phyloP scores from a whole-genome alignment of 2,888 invertebrate species.

The Melieria picta region DNA sequence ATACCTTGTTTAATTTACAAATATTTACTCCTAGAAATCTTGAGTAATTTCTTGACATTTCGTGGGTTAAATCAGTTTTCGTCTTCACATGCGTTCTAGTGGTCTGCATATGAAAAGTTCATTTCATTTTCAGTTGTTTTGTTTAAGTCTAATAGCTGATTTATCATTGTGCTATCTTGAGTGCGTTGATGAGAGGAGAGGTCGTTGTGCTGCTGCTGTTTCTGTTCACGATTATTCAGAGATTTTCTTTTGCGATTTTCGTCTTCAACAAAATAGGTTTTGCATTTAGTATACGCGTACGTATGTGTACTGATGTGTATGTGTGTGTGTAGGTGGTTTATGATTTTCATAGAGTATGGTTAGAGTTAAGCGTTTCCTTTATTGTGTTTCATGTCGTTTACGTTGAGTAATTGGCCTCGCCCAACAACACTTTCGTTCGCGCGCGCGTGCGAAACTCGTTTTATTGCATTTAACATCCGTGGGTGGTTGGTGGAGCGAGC shows the following conservation, averaged over 20 bases:
- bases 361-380: constrained; percentile 22
- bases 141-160: not conserved
- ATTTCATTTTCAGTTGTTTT: not conserved
- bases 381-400: not conserved
- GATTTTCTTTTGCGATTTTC: not conserved
- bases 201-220: not conserved
- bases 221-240: not conserved
- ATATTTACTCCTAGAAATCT: constrained; percentile 37
- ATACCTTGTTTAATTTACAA: constrained; percentile 40
- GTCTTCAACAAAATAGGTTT: constrained; percentile 1
- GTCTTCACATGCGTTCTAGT: constrained; percentile 14
- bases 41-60: constrained; percentile 30
- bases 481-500: no score
- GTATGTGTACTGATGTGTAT: not conserved
- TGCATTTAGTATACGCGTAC: not conserved
- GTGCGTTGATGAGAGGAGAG: not conserved
- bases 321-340: not conserved
- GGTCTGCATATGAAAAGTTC: constrained; percentile 22
- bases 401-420: not conserved
- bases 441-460: not conserved
- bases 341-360: constrained; percentile 6
- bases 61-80: constrained; percentile 26
- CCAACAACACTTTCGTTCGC: no score
- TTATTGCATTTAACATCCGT: not conserved
- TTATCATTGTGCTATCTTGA: constrained; percentile 3